phyloP scores from a whole-genome alignment of 2,797 vertebrate species.

The Chrysocyon brachyurus region DNA sequence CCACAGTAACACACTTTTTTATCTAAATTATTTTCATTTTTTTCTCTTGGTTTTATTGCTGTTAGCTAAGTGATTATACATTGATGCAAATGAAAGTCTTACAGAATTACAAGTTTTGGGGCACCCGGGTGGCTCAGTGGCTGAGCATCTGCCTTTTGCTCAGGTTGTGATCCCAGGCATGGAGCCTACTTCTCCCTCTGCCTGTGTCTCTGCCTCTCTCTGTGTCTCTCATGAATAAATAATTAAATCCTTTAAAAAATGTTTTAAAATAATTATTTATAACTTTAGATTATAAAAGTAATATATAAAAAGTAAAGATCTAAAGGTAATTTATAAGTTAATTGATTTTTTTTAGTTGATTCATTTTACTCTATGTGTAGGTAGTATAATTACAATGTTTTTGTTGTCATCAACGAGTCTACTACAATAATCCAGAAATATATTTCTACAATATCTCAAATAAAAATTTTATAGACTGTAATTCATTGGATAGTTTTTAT shows the following conservation, averaged over 20 bases:
- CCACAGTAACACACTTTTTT: not conserved
- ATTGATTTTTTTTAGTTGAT: not conserved
- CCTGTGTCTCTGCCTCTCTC: too few species aligned
- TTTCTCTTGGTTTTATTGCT: not conserved
- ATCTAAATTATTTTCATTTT: not conserved
- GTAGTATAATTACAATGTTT: not conserved
- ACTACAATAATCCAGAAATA: conserved; percentile 10
- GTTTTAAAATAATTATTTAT: not conserved
- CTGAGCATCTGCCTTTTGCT: too few species aligned
- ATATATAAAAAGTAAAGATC: not conserved
- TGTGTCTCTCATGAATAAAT: too few species aligned
- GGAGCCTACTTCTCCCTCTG: too few species aligned
- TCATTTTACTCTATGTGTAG: not conserved
- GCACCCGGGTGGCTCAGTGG: too few species aligned
- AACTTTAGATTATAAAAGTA: not conserved
- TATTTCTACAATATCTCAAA: not conserved
- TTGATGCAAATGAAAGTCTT: not conserved
- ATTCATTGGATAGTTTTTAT: conserved; percentile 24
- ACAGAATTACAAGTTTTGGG: not conserved
- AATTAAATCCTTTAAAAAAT: too few species aligned
- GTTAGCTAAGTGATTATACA: not conserved
- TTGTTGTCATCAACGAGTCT: not conserved
- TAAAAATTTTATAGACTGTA: not conserved
- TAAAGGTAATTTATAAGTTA: not conserved
- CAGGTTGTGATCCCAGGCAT: too few species aligned